Evolutionary conservation across 2,888 invertebrate species (phyloP).

Genomic region (Neoaliturus tenellus): DNA sequence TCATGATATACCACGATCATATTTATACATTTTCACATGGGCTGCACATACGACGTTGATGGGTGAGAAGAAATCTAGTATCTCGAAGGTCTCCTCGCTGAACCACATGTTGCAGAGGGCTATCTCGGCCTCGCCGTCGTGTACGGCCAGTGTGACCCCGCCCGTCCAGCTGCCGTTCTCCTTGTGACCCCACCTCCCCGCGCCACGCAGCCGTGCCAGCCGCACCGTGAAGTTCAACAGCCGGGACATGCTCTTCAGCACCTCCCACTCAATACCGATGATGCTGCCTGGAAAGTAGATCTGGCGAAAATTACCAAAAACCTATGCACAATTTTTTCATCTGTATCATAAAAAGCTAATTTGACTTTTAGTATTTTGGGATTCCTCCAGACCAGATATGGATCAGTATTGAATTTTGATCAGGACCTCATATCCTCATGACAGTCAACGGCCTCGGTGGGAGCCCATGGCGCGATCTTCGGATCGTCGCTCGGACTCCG

Average conservation of each 20-base stretch:
- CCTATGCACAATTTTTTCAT: not conserved
- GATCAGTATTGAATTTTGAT: too few species aligned
- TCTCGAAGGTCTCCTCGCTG: not conserved
- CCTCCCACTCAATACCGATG: conserved; percentile 19
- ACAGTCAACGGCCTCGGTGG: too few species aligned
- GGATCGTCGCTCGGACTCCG: too few species aligned
- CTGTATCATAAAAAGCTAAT: not conserved
- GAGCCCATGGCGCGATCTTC: too few species aligned
- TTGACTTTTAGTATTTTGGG: too few species aligned
- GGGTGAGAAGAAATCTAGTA: not conserved
- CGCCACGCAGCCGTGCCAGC: not conserved
- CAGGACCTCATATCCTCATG: too few species aligned
- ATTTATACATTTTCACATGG: too few species aligned
- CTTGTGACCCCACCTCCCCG: not conserved
- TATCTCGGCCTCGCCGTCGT: not conserved
- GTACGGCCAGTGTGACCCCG: not conserved
- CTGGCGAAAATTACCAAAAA: not conserved
- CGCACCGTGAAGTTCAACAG: conserved; percentile 6
- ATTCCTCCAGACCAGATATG: too few species aligned
- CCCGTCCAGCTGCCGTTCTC: conserved; percentile 10
- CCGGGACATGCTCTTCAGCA: not conserved
- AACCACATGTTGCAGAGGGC: conserved; percentile 32
- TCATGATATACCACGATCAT: too few species aligned
- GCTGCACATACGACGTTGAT: not conserved
- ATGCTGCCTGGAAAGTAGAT: not conserved